These are phyloP conservation scores for Drosophila kikkawai DNA, from an alignment of 1,140 invertebrate species.

Conservation along the genomic window DNA sequence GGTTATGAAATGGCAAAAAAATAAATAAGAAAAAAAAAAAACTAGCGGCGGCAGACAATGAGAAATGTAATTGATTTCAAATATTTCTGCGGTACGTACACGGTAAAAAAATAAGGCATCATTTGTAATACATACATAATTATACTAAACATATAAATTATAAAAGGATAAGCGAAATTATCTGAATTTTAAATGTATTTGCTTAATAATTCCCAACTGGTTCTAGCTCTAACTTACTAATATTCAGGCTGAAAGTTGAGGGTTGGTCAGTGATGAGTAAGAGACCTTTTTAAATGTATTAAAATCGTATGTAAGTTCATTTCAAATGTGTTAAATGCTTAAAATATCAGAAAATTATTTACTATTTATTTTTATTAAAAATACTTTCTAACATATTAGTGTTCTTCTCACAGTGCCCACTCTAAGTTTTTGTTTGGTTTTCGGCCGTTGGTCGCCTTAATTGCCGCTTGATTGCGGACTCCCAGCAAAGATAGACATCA, in stretches of 20 bases:
- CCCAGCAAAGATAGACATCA: slow-evolving; percentile 55
- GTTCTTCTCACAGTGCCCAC: neutral
- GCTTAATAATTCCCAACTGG: no score
- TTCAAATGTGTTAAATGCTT: neutral
- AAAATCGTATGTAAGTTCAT: no score
- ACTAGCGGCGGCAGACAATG: slow-evolving; percentile 56
- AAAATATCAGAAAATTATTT: neutral
- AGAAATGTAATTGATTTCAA: slow-evolving; percentile 79
- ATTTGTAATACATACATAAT: no score
- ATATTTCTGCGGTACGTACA: slow-evolving; percentile 55
- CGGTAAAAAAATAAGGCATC: slow-evolving; percentile 13
- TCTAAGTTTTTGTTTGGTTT: slow-evolving; percentile 7
- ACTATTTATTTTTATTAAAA: neutral
- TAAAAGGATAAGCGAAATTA: no score
- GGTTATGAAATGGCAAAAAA: slow-evolving; percentile 78
- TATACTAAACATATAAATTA: no score
- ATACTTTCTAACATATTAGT: neutral
- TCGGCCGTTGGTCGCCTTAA: slow-evolving; percentile 57
- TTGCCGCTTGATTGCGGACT: slow-evolving; percentile 77
- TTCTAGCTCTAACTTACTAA: neutral
- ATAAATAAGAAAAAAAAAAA: neutral
- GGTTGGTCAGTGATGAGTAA: neutral
- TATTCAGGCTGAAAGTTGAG: neutral
- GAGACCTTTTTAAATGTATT: neutral
- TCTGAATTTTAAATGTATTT: no score